These are phyloP conservation scores for Lithobates pipiens DNA, from an alignment of 2,797 vertebrate genomes.

Conservation along the genomic window DNA sequence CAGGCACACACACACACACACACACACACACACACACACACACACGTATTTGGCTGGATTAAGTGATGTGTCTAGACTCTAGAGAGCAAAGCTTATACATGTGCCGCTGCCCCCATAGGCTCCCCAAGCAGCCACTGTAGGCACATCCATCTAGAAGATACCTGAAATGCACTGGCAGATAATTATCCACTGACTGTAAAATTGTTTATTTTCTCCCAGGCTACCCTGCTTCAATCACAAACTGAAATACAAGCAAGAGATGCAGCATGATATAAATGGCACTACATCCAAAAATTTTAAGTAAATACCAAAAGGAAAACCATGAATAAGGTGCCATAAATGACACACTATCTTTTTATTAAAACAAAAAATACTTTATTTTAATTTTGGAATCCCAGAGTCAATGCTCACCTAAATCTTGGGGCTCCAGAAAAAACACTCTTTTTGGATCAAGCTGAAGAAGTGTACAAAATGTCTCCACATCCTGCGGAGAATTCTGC, in stretches of 20 bases:
- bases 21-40: too few relatives aligned
- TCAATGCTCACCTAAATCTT: constrained; percentile 68
- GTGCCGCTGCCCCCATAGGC: not conserved
- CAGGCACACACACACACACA: not conserved
- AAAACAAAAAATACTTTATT: too few relatives aligned
- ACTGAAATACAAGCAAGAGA: too few relatives aligned
- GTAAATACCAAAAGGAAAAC: too few relatives aligned
- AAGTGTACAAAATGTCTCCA: constrained; percentile 83
- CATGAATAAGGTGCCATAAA: too few relatives aligned
- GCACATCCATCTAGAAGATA: not conserved
- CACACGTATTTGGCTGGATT: too few relatives aligned
- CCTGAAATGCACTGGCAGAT: not conserved
- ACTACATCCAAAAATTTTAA: too few relatives aligned
- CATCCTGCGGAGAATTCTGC: constrained; percentile 76
- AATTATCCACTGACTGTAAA: constrained; percentile 33
- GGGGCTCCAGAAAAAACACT: constrained; percentile 78
- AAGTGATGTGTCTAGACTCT: not conserved
- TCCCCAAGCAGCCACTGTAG: not conserved
- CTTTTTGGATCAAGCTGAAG: constrained; percentile 81
- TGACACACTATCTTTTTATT: too few relatives aligned
- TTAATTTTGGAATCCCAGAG: too few relatives aligned
- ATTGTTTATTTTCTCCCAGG: not conserved
- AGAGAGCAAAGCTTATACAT: not conserved
- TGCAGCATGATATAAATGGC: too few relatives aligned
- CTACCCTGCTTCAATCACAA: not conserved